Percentiles rank a stretch among this genome's conserved stretches.
Evolutionary conservation across 1,140 invertebrate species (phyloP).

Genomic region (Zaprionus capensis): DNA sequence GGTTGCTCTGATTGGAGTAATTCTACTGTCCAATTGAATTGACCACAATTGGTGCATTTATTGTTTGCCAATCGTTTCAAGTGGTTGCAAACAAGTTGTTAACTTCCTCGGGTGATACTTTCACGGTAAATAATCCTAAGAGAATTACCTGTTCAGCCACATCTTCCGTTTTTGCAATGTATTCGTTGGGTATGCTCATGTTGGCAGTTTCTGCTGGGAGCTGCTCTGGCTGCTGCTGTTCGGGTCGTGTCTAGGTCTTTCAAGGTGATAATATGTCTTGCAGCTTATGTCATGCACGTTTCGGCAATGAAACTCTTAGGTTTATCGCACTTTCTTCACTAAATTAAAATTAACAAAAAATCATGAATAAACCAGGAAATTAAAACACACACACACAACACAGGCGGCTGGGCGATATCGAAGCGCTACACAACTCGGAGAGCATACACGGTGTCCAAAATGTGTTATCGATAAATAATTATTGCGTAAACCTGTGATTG

Average conservation of each 20-base stretch:
- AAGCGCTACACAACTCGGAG: conserved; percentile 51
- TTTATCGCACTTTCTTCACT: conserved; percentile 37
- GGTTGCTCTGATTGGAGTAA: conserved; percentile 6
- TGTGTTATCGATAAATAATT: conserved; percentile 41
- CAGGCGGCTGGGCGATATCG: conserved; percentile 46
- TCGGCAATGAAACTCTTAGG: conserved; percentile 18
- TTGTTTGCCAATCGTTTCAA: neutral
- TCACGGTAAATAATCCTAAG: conserved; percentile 23
- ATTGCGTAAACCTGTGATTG: conserved; percentile 23
- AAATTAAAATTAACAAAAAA: conserved; percentile 74
- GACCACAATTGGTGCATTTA: conserved; percentile 3
- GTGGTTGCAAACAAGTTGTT: neutral
- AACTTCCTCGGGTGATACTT: conserved; percentile 11
- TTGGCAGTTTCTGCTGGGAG: conserved; percentile 48
- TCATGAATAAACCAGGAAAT: conserved; percentile 75
- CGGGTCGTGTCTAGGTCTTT: conserved; percentile 16
- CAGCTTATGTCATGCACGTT: conserved; percentile 24
- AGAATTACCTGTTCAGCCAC: conserved; percentile 94
- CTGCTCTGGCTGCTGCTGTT: conserved; percentile 23
- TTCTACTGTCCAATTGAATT: conserved; percentile 2
- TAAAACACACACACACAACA: conserved; percentile 74
- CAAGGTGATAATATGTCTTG: conserved; percentile 7
- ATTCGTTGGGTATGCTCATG: conserved; percentile 94
- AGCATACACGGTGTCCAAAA: conserved; percentile 22
- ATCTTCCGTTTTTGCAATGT: conserved; percentile 96